phyloP scores from a whole-genome alignment of 2,113 vertebrate genomes.

The Empidonax alnorum region DNA sequence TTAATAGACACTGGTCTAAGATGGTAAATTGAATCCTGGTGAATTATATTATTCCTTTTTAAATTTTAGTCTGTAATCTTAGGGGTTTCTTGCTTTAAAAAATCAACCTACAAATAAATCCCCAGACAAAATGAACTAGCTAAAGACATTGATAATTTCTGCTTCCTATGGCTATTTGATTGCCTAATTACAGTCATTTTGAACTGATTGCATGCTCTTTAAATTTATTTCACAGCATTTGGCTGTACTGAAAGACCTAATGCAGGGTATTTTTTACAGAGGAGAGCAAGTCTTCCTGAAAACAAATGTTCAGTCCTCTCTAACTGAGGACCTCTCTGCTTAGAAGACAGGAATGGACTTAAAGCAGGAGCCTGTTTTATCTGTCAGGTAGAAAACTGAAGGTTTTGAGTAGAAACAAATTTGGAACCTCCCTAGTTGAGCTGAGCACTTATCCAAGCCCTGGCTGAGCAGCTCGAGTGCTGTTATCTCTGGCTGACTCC shows the following conservation, averaged over 20 bases:
- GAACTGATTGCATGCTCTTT: constrained; percentile 64
- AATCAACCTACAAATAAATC: not conserved
- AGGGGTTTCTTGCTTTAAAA: not conserved
- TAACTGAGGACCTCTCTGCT: not conserved
- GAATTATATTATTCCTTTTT: not conserved
- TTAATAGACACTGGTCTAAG: not conserved
- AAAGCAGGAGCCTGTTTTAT: not conserved
- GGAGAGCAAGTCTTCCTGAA: not conserved
- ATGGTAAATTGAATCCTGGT: constrained; percentile 18
- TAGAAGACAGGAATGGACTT: not conserved
- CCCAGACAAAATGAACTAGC: constrained; percentile 12
- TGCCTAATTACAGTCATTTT: constrained; percentile 70
- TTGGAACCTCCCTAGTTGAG: not conserved
- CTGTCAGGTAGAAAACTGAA: not conserved
- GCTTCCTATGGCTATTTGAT: constrained; percentile 53
- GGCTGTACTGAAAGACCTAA: constrained; percentile 24
- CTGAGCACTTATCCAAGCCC: not conserved
- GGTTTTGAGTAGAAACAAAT: not conserved
- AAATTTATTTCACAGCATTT: constrained; percentile 73
- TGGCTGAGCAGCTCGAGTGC: not conserved
- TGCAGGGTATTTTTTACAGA: constrained; percentile 4
- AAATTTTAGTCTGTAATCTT: constrained; percentile 32
- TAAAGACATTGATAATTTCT: constrained; percentile 43
- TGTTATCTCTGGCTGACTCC: not conserved
- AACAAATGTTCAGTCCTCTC: not conserved